Evolutionary conservation across 2,797 vertebrate genomes (phyloP).

Genomic region (Cetoscarus ocellatus): DNA sequence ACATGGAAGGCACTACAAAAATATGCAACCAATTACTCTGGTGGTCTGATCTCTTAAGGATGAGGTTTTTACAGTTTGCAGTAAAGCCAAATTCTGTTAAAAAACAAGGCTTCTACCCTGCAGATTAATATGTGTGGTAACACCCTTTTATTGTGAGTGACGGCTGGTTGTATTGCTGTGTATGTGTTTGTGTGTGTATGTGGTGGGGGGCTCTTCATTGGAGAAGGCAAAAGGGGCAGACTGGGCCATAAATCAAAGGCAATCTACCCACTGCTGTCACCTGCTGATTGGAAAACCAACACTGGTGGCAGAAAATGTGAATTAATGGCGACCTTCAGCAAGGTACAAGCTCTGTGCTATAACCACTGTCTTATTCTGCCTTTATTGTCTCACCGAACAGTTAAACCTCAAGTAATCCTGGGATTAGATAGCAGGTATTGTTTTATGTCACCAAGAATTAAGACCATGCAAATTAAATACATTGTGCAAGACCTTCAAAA

Average conservation of each 20-base stretch:
- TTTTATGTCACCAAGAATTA: conserved; percentile 13
- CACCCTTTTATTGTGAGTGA: conserved; percentile 31
- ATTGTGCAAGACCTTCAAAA: background rate
- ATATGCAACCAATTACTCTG: background rate
- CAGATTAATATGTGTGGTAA: conserved; percentile 10
- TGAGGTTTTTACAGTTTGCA: conserved; percentile 8
- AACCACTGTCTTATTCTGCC: conserved; percentile 35
- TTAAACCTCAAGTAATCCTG: background rate
- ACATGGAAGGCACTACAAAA: no score
- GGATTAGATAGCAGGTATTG: conserved; percentile 10
- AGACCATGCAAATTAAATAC: conserved; percentile 4
- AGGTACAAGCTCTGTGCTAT: conserved; percentile 19
- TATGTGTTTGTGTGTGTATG: conserved; percentile 3
- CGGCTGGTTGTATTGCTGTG: conserved; percentile 4
- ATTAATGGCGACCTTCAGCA: conserved; percentile 62
- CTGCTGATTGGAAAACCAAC: conserved; percentile 71
- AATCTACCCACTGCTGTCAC: conserved; percentile 62
- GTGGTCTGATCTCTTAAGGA: conserved; percentile 14
- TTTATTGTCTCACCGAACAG: conserved; percentile 14
- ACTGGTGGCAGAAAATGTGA: conserved; percentile 58
- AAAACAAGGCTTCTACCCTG: conserved; percentile 15
- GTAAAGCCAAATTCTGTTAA: background rate
- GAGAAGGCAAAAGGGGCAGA: conserved; percentile 38
- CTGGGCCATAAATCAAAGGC: conserved; percentile 66
- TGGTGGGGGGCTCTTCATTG: conserved; percentile 33